phyloP scores from a whole-genome alignment of 1,140 invertebrate genomes.

The Ips nitidus region DNA sequence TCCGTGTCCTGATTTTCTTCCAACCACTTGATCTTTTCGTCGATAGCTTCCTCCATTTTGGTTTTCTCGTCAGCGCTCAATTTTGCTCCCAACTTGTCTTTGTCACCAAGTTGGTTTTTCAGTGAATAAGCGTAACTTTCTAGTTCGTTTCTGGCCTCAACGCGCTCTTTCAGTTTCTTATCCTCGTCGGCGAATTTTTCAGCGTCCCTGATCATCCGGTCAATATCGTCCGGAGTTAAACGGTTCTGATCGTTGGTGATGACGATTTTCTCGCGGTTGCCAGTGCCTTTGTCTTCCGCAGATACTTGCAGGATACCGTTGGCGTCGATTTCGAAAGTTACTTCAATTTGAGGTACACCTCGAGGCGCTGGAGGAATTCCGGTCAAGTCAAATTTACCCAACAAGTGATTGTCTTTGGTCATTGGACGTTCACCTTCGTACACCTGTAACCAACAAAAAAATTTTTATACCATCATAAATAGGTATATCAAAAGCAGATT shows the following conservation, averaged over 20 bases:
- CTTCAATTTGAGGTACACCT: constrained; percentile 98
- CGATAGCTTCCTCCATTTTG: constrained; percentile 94
- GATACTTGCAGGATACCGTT: constrained; percentile 92
- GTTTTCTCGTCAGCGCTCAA: constrained; percentile 87
- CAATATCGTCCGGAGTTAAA: constrained; percentile 95
- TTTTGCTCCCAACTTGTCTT: constrained; percentile 97
- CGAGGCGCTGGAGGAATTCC: constrained; percentile 97
- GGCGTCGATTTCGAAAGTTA: constrained; percentile 98
- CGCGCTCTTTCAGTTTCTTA: constrained; percentile 95
- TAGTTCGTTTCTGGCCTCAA: constrained; percentile 86
- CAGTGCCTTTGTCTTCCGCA: constrained; percentile 98
- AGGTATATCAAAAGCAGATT: background rate
- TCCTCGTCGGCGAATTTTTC: constrained; percentile 99
- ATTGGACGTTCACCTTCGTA: constrained; percentile 98
- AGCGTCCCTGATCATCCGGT: constrained; percentile 97
- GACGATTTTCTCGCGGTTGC: constrained; percentile 97
- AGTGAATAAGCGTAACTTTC: constrained; percentile 98
- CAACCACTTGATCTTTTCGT: constrained; percentile 97
- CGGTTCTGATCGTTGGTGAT: constrained; percentile 99
- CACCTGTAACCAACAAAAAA: constrained; percentile 54
- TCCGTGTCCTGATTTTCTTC: constrained; percentile 95
- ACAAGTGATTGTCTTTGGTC: constrained; percentile 98
- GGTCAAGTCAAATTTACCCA: constrained; percentile 96
- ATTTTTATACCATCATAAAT: background rate
- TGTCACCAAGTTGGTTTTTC: constrained; percentile 96